Evolutionary conservation across 2,113 vertebrate species (phyloP).

Genomic region (Brienomyrus brachyistius): DNA sequence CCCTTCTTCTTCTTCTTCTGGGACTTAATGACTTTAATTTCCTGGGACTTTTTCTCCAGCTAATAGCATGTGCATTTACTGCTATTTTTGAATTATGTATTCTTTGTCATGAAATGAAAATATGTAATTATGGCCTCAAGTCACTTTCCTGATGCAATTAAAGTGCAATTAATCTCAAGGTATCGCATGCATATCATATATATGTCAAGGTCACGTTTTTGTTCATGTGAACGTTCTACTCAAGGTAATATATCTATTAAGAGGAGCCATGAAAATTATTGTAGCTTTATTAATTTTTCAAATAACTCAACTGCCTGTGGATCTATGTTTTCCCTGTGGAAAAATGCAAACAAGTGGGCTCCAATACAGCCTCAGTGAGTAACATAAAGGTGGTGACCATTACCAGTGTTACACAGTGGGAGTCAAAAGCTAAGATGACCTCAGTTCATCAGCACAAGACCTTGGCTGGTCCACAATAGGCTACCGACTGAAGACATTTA

Average conservation of each 20-base stretch:
- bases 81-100: constrained; percentile 3
- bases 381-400: constrained; percentile 26
- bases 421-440: constrained; percentile 7
- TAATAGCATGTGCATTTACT: background rate
- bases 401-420: constrained; percentile 22
- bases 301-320: background rate
- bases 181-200: constrained; percentile 3
- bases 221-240: background rate
- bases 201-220: constrained; percentile 12
- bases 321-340: constrained; percentile 3
- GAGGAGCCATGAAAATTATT: background rate
- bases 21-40: background rate
- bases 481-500: background rate
- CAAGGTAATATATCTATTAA: constrained; percentile 4
- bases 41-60: background rate
- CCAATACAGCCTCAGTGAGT: background rate
- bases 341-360: constrained; percentile 13
- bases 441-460: constrained; percentile 15
- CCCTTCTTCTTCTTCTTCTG: background rate
- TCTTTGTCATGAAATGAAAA: background rate
- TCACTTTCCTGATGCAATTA: background rate
- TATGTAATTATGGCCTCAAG: constrained; percentile 6
- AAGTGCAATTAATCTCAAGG: constrained; percentile 3
- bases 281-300: background rate
- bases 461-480: background rate